These are phyloP conservation scores for Leptatherina wallacei DNA, from an alignment of 2,797 vertebrate species.

Conservation along the genomic window DNA sequence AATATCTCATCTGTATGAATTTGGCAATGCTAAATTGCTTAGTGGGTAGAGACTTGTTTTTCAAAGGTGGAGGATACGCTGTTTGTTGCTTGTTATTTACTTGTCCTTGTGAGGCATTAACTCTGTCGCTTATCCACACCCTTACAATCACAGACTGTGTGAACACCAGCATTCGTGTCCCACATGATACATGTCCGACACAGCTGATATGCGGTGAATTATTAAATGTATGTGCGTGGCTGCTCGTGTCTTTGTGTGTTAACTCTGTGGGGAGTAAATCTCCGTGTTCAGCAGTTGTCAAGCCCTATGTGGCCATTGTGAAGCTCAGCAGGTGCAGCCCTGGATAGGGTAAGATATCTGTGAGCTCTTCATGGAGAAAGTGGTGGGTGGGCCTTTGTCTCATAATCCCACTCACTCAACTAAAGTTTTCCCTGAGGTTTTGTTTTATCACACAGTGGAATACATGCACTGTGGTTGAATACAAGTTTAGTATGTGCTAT, in stretches of 20 bases:
- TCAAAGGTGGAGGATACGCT: slow-evolving; percentile 41
- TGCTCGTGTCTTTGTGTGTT: slow-evolving; percentile 25
- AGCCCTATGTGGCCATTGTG: slow-evolving; percentile 73
- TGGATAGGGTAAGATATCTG: slow-evolving; percentile 42
- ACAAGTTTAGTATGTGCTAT: slow-evolving; percentile 8
- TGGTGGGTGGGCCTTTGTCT: slow-evolving; percentile 33
- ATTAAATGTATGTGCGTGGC: slow-evolving; percentile 8
- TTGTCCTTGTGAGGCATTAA: slow-evolving; percentile 66
- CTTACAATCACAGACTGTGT: not conserved
- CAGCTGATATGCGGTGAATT: slow-evolving; percentile 12
- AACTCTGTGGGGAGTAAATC: slow-evolving; percentile 36
- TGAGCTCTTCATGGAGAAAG: slow-evolving; percentile 27
- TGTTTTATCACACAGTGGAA: slow-evolving; percentile 1
- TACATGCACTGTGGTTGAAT: not conserved
- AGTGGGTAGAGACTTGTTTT: slow-evolving; percentile 62
- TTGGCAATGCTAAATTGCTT: slow-evolving; percentile 67
- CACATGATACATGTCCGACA: not conserved
- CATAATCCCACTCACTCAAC: slow-evolving; percentile 11
- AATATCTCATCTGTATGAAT: slow-evolving; percentile 75
- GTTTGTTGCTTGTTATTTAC: slow-evolving; percentile 58
- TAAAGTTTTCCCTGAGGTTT: not conserved
- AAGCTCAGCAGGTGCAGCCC: slow-evolving; percentile 69
- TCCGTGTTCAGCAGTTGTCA: slow-evolving; percentile 65
- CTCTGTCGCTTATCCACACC: slow-evolving; percentile 14
- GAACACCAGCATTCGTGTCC: not conserved